Conservation (phyloP, 2,797 vertebrate genomes). For the Diglossa cyanea region DNA sequence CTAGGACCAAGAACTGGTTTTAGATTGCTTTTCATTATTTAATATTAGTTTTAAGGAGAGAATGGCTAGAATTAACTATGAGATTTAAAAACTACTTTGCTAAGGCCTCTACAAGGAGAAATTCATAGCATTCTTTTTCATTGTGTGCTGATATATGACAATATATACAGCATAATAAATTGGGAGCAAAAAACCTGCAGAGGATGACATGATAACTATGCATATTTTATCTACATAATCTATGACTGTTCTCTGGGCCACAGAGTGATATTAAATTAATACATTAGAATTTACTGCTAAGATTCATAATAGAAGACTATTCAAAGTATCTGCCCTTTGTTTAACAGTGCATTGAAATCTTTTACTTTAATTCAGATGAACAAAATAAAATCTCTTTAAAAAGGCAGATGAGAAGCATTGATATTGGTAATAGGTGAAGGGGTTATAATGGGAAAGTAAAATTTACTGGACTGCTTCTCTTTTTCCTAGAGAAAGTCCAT, state of each 20-base stretch:
- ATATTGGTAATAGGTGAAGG: neutral
- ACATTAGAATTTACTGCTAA: neutral
- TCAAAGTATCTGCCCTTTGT: neutral
- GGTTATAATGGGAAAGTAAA: neutral
- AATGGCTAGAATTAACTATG: neutral
- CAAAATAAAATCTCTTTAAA: neutral
- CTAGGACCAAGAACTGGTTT: neutral
- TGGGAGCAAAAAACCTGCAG: neutral
- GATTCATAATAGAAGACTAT: neutral
- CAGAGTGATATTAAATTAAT: neutral
- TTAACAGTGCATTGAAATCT: neutral
- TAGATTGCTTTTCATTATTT: neutral
- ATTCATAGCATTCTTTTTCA: neutral
- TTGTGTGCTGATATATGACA: neutral
- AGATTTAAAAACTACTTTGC: neutral
- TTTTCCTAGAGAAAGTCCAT: neutral
- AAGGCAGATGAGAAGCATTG: neutral
- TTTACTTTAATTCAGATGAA: neutral
- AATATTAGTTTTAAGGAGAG: neutral
- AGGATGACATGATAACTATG: neutral
- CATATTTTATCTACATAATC: neutral
- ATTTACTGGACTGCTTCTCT: neutral
- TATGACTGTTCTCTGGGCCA: neutral
- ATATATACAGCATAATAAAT: neutral
- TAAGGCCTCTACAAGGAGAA: neutral